Percentiles rank a stretch among this genome's conserved stretches.
phyloP scores from a whole-genome alignment of 1,140 invertebrate species.

The Papilio polyxenes region DNA sequence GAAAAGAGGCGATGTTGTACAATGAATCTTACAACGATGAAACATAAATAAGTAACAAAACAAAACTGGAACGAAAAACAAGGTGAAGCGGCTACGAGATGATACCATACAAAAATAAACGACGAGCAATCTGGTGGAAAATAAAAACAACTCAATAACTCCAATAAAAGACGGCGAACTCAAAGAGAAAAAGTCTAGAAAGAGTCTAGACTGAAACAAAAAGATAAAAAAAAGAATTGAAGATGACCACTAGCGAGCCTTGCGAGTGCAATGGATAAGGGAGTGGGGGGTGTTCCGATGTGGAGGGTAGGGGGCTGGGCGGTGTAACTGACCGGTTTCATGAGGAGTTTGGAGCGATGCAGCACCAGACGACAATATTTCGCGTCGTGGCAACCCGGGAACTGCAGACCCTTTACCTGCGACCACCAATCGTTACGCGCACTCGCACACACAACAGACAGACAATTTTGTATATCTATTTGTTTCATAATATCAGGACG shows the following conservation, averaged over 20 bases:
- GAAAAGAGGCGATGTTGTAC: too few species aligned
- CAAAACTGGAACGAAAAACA: conserved; percentile 26
- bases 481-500: background rate
- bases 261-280: conserved; percentile 42
- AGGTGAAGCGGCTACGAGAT: background rate
- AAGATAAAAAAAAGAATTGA: conserved; percentile 19
- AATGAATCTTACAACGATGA: background rate
- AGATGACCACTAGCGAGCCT: conserved; percentile 29
- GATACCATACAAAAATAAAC: conserved; percentile 32
- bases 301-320: conserved; percentile 47
- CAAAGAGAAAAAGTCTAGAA: conserved; percentile 21
- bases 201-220: conserved; percentile 22
- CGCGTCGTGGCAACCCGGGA: conserved; percentile 96
- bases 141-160: conserved; percentile 22
- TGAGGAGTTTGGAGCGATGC: conserved; percentile 95
- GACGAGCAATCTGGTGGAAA: conserved; percentile 26
- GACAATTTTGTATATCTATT: conserved; percentile 41
- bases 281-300: conserved; percentile 41
- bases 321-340: conserved; percentile 93
- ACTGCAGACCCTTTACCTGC: conserved; percentile 97
- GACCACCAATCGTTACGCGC: conserved; percentile 70
- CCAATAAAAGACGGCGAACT: conserved; percentile 21
- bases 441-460: conserved; percentile 48
- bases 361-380: conserved; percentile 96
- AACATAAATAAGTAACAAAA: conserved; percentile 11